Evolutionary conservation across 2,888 invertebrate genomes (phyloP).

Genomic region (Nebria brevicollis): DNA sequence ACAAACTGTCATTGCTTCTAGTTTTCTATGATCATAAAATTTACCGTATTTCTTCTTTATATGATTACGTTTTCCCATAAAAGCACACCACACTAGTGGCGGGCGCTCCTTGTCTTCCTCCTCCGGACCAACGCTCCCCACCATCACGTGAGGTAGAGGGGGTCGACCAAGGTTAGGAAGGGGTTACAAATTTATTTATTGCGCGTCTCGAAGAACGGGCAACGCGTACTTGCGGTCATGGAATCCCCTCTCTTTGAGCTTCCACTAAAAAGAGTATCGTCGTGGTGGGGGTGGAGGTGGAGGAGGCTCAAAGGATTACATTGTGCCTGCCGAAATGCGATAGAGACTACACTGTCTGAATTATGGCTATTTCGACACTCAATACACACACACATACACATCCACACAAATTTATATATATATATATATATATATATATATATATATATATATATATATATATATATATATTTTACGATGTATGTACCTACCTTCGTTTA

Average conservation of each 20-base stretch:
- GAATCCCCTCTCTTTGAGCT: not conserved
- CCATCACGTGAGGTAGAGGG: not conserved
- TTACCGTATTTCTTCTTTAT: conserved; percentile 59
- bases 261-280: not conserved
- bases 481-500: not conserved
- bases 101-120: no score
- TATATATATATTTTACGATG: not conserved
- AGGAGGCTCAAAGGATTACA: conserved; percentile 53
- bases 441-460: not conserved
- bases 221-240: conserved; percentile 4
- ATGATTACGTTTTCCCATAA: conserved; percentile 58
- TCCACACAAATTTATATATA: not conserved
- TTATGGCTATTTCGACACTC: not conserved
- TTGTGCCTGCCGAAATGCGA: conserved; percentile 57
- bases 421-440: conserved; percentile 1
- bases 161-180: not conserved
- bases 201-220: conserved; percentile 17
- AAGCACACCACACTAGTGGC: conserved; percentile 34
- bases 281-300: not conserved
- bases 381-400: not conserved
- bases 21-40: conserved; percentile 54
- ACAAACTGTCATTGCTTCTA: conserved; percentile 42
- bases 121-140: not conserved
- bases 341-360: conserved; percentile 53
- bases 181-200: conserved; percentile 47